These are phyloP conservation scores for Diacarnus erythraeanus DNA, from an alignment of 37 sponge, comb jelly and placozoan genomes.

Conservation along the genomic window DNA sequence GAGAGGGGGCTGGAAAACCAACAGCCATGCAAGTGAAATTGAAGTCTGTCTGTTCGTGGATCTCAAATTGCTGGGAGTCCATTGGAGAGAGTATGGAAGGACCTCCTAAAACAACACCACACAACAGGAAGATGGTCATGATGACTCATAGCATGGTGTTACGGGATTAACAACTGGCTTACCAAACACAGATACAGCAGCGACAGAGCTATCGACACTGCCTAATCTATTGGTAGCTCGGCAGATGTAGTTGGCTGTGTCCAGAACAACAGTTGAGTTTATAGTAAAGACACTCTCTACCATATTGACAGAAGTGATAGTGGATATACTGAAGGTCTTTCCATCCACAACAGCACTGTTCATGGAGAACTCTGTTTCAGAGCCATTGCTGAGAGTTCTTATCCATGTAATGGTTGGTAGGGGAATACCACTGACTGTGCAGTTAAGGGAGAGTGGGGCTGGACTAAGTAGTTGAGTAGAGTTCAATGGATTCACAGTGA, in stretches of 20 bases:
- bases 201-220: background rate
- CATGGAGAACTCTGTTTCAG: constrained; percentile 5
- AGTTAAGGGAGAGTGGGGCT: constrained; percentile 19
- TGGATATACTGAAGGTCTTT: background rate
- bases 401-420: constrained; percentile 44
- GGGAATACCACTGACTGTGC: constrained; percentile 43
- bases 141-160: too few species aligned
- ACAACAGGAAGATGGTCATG: too few species aligned
- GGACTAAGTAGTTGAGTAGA: constrained; percentile 15
- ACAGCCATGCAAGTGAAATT: constrained; percentile 52
- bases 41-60: constrained; percentile 25
- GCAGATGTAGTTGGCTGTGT: constrained; percentile 55
- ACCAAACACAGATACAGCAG: constrained; percentile 25
- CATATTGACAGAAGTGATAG: background rate
- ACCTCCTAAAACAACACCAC: constrained; percentile 5
- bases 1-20: constrained; percentile 65
- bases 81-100: background rate
- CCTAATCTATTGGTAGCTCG: constrained; percentile 19
- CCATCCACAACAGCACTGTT: background rate
- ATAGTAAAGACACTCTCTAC: constrained; percentile 46
- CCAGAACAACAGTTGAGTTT: background rate
- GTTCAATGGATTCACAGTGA: background rate
- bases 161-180: too few species aligned
- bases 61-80: background rate
- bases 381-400: constrained; percentile 15